Evolutionary conservation across 2,888 invertebrate genomes (phyloP), one percentile per base, ranked within the genome.

Genomic region (Andrena fulva): DNA sequence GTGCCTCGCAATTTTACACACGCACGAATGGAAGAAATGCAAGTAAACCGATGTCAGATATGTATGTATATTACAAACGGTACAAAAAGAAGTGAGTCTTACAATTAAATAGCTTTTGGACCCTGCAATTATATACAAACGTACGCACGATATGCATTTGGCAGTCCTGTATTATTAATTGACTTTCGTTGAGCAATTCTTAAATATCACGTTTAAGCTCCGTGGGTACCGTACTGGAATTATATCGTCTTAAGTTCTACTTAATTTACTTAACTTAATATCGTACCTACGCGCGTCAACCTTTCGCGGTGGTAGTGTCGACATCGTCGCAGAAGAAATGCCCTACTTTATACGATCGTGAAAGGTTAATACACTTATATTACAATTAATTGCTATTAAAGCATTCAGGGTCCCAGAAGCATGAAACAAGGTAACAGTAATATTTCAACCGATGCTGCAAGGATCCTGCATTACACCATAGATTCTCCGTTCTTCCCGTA

Each of bases 141-240:
- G 20, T 48, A 7, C 33, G 8, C 10, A 0, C 6, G 29, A 10
- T 2, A 4, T 35, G 50, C 31, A 27, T 31, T 5, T 48, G 16
- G n/a, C n/a, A 52, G 52, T 20, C 52, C 27, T 48, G 72, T 33
- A 27, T 80, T 56, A 54, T 20, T 56, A 66, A 80, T 80, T 27
- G 63, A 73, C 63, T 27, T 59, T 62, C 48, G 5, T 82, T 82
- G 77, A 82, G 82, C 82, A 82, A 72, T 71, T 54, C 12, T 72
- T 20, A 69, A 77, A 69, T 82, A 82, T 82, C 82, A 82, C 82
- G 64, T 56, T 77, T 20, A 27, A 35, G n/a, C 52, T 69, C 59
- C 71, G 66, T 68, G 68, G 42, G 42, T 31, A 74, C 62, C 48
- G 12, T 63, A 27, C 27, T 67, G 48, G 35, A 75, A 27, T 64